These are phyloP conservation scores for Cromileptes altivelis DNA, from an alignment of 2,113 vertebrate species.

Conservation along the genomic window DNA sequence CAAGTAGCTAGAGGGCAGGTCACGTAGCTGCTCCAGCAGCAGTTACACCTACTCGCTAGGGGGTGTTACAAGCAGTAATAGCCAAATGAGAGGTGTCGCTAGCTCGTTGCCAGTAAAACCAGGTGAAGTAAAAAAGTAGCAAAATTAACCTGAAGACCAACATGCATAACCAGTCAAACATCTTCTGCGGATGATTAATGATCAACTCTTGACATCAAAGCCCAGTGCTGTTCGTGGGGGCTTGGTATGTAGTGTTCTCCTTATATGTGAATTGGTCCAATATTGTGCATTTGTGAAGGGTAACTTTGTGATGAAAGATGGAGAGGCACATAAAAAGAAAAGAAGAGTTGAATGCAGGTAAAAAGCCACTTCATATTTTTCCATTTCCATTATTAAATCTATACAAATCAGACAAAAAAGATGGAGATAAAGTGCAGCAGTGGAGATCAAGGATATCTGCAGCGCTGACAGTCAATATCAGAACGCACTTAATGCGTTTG, in stretches of 20 bases:
- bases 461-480: neutral
- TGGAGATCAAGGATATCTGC: conserved; percentile 31
- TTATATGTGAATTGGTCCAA: neutral
- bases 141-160: too few species aligned
- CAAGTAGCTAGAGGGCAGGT: too few species aligned
- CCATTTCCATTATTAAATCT: conserved; percentile 16
- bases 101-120: too few species aligned
- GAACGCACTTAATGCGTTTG: neutral
- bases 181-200: too few species aligned
- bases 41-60: too few species aligned
- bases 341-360: conserved; percentile 3
- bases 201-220: too few species aligned
- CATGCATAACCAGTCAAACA: too few species aligned
- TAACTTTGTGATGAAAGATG: neutral
- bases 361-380: conserved; percentile 8
- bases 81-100: too few species aligned
- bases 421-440: neutral
- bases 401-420: conserved; percentile 10
- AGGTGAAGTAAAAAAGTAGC: neutral
- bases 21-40: too few species aligned
- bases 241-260: neutral
- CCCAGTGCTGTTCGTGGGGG: too few species aligned
- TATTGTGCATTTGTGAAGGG: neutral
- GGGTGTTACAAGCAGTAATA: too few species aligned
- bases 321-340: neutral